Conservation (phyloP, 2,797 vertebrate genomes). For the Pipistrellus kuhlii region DNA sequence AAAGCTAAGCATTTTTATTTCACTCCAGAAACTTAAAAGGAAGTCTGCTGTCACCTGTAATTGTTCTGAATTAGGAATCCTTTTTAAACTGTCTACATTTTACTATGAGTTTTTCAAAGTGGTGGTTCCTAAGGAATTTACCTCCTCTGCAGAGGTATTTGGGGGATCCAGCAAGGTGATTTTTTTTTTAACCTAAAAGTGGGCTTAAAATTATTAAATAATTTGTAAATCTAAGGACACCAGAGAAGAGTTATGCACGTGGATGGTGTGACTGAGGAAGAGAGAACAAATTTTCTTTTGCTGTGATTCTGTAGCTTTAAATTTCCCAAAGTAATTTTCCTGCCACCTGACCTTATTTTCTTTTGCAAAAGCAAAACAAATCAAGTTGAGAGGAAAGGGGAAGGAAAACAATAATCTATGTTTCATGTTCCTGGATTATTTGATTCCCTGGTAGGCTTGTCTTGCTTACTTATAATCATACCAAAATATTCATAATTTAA, state of each 20-base stretch:
- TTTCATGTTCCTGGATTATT: constrained; percentile 78
- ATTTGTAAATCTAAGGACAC: constrained; percentile 32
- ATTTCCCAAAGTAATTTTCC: constrained; percentile 43
- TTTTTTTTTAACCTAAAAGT: constrained; percentile 20
- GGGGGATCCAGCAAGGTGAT: background rate
- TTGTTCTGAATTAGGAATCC: constrained; percentile 55
- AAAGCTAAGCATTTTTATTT: constrained; percentile 61
- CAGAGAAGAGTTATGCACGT: background rate
- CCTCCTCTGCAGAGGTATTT: constrained; percentile 1
- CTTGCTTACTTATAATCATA: constrained; percentile 80
- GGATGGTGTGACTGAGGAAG: background rate
- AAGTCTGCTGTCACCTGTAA: constrained; percentile 35
- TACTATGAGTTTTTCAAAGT: constrained; percentile 43
- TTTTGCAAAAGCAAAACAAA: constrained; percentile 75
- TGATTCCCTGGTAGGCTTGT: constrained; percentile 73
- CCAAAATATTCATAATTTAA: constrained; percentile 82
- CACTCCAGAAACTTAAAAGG: constrained; percentile 61
- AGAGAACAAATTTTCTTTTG: constrained; percentile 26
- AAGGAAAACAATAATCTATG: constrained; percentile 78
- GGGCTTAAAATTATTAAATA: constrained; percentile 25
- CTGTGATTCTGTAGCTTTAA: constrained; percentile 52
- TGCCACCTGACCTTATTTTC: constrained; percentile 74
- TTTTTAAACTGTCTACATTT: constrained; percentile 31
- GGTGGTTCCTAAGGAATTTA: background rate
- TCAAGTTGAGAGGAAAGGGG: constrained; percentile 65